Base-by-base conservation (phyloP, 2,888 invertebrate genomes). In the Hybos culiciformis region DNA sequence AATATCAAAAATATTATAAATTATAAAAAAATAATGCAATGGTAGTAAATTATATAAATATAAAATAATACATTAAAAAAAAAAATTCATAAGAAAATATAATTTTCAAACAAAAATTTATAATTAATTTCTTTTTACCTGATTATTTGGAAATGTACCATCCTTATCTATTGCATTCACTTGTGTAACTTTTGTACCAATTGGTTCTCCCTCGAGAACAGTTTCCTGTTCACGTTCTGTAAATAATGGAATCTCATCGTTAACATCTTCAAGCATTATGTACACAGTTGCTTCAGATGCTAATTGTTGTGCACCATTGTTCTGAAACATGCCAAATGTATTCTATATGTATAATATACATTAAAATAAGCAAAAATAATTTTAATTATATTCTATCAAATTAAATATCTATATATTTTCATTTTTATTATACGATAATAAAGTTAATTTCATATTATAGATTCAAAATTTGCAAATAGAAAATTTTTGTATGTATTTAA, bases 131-230 rank as follows among this genome's bases (percentile, higher is more conserved):
- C 18, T 48, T 52, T 53, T 68, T 68, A 88, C 91, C 77, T 88
- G 83, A 70, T 92, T 93, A 67, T 92, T 92, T 39, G 92, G 92
- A 62, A 83, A 84, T 41, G 92, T 93, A 56, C 92, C 92, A 62
- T 93, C 93, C 67, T 90, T 90, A 69, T 93, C 93, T 55, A 92
- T 90, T 44, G 93, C 93, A 69, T 92, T 91, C 62, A 93, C 91
- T 72, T 91, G 88, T 29, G 91, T 92, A 54, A 93, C 92, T 73
- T 88, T 88, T 51, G 91, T 92, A 49, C 92, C 92, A 54, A 92
- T 83, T 32, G 90, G 90, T 66, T 92, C 92, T 47, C 94, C 93
- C 68, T 93, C 92, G 53, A 91, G 73, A 45, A 93, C 92, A 5
- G 91, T 92, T 71, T 92, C 92, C 64, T 92, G 92, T 65, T 91